phyloP scores from a whole-genome alignment of 2,797 vertebrate genomes.

The Cuculus canorus region DNA sequence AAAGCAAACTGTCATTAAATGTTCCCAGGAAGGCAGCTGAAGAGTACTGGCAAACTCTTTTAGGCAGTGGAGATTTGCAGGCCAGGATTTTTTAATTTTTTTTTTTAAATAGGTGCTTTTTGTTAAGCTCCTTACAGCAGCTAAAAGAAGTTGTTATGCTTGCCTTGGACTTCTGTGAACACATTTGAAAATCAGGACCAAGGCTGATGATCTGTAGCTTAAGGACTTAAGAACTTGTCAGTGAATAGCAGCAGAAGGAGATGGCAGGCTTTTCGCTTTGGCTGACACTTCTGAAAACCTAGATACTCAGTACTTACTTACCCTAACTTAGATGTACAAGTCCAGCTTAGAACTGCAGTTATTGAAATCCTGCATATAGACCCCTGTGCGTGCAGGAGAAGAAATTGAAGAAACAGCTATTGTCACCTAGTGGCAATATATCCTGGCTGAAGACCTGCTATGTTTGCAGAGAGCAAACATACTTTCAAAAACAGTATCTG shows the following conservation, averaged over 20 bases:
- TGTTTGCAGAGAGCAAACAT: background rate
- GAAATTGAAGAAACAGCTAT: background rate
- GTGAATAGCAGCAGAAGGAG: background rate
- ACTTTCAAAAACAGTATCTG: background rate
- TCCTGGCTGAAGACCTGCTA: background rate
- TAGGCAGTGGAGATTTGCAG: background rate
- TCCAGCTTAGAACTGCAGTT: background rate
- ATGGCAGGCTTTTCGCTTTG: background rate
- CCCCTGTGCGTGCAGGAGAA: background rate
- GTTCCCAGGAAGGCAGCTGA: slow-evolving; percentile 7
- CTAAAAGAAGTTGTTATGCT: background rate
- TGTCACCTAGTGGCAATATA: background rate
- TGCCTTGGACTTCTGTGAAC: background rate
- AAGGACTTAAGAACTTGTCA: background rate
- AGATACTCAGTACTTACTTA: background rate
- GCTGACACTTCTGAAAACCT: background rate
- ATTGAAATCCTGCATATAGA: background rate
- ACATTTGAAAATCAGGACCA: background rate
- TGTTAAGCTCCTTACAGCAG: background rate
- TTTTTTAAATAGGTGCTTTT: background rate
- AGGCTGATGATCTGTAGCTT: background rate
- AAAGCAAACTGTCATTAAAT: slow-evolving; percentile 53
- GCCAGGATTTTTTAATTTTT: background rate
- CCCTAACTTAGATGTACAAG: background rate
- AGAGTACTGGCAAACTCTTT: background rate